These are phyloP conservation scores for Pocillopora damicornis DNA, from an alignment of 64 coral and sea anemone species.

Conservation along the genomic window DNA sequence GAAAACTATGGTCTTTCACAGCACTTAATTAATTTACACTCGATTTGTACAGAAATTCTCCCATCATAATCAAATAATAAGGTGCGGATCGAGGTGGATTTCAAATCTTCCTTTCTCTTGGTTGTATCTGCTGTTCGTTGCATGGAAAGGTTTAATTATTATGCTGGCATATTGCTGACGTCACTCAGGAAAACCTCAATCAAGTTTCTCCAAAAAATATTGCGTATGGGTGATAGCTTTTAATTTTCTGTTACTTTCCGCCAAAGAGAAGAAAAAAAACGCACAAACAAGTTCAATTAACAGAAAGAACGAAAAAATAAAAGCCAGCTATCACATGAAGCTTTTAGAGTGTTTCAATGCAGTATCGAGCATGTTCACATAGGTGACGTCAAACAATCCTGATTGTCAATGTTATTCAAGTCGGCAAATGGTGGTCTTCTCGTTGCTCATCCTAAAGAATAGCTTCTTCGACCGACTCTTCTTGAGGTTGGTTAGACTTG, in stretches of 20 bases:
- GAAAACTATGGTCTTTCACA: neutral
- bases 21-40: neutral
- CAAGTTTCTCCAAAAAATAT: neutral
- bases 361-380: neutral
- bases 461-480: constrained; percentile 31
- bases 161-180: neutral
- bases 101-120: too few relatives aligned
- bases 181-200: neutral
- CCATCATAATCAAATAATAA: too few relatives aligned
- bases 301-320: too few relatives aligned
- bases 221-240: neutral
- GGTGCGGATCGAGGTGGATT: too few relatives aligned
- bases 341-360: neutral
- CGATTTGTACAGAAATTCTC: too few relatives aligned
- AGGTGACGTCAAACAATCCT: constrained; percentile 5
- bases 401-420: neutral
- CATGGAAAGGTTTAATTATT: too few relatives aligned
- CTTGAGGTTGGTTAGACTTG: neutral
- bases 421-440: neutral
- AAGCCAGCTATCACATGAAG: too few relatives aligned
- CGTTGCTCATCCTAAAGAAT: neutral
- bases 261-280: neutral
- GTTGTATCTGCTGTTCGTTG: too few relatives aligned
- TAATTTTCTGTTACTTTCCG: too few relatives aligned
- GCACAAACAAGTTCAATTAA: neutral